phyloP scores from a whole-genome alignment of 2,113 vertebrate genomes.

The Notothenia coriiceps region DNA sequence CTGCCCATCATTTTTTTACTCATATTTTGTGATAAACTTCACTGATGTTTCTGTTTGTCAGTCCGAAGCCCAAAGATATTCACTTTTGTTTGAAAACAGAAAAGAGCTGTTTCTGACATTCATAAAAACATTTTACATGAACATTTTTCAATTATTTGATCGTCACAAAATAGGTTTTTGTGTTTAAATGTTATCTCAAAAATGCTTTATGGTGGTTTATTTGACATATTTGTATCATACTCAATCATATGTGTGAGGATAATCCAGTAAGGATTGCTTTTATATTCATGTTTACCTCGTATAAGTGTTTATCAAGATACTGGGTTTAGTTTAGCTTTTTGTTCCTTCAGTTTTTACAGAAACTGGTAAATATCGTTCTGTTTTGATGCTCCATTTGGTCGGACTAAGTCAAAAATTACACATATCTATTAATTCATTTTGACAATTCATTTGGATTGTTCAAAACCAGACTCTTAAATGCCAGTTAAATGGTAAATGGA shows the following conservation, averaged over 20 bases:
- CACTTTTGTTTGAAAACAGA: too few species aligned
- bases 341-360: neutral
- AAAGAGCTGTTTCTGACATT: too few species aligned
- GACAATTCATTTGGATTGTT: neutral
- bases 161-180: too few species aligned
- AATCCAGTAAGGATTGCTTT: neutral
- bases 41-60: too few species aligned
- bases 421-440: neutral
- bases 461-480: neutral
- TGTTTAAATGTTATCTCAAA: too few species aligned
- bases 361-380: neutral
- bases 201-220: too few species aligned
- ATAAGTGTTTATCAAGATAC: neutral
- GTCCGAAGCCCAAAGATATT: too few species aligned
- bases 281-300: neutral
- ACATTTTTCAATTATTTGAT: too few species aligned
- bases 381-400: neutral
- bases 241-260: neutral
- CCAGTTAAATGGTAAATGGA: neutral
- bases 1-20: too few species aligned
- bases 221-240: neutral
- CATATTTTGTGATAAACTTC: too few species aligned
- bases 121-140: too few species aligned
- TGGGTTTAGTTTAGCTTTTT: neutral
- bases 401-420: too few species aligned